These are phyloP conservation scores for Leucoraja erinaceus DNA, from an alignment of 2,113 vertebrate genomes.

Conservation along the genomic window DNA sequence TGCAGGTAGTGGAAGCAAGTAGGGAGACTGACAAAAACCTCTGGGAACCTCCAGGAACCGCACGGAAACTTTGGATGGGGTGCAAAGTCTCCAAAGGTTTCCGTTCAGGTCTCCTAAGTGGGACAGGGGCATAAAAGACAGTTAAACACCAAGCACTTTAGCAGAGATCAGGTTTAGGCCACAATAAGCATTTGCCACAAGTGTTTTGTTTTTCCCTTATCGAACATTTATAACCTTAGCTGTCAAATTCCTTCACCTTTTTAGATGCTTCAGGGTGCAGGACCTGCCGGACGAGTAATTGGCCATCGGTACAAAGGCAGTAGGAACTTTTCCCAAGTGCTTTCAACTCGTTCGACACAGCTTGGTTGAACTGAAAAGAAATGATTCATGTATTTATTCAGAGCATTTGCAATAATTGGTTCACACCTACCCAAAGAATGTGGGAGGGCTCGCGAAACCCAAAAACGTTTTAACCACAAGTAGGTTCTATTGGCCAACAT, in stretches of 20 bases:
- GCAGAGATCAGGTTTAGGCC: not conserved
- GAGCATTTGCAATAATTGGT: not conserved
- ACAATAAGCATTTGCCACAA: not conserved
- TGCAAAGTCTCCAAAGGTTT: too few relatives aligned
- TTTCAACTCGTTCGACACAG: conserved; percentile 77
- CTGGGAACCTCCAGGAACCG: too few relatives aligned
- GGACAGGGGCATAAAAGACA: not conserved
- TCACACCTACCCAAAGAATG: conserved; percentile 7
- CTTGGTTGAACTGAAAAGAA: conserved; percentile 73
- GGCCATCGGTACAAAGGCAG: conserved; percentile 80
- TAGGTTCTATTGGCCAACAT: not conserved
- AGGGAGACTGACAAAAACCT: too few relatives aligned
- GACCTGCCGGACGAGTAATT: conserved; percentile 79
- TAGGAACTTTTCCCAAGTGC: conserved; percentile 73
- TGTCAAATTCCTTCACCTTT: conserved; percentile 64
- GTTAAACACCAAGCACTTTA: not conserved
- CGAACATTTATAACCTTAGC: conserved; percentile 8
- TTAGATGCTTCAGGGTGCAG: conserved; percentile 89
- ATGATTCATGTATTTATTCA: conserved; percentile 28
- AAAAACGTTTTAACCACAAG: conserved; percentile 18
- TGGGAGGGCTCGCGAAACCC: not conserved
- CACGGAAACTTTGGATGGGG: too few relatives aligned
- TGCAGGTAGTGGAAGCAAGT: too few relatives aligned
- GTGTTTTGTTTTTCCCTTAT: not conserved
- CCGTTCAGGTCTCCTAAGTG: too few relatives aligned